Conservation (phyloP, 1,140 invertebrate species). For the Venturia canescens region DNA sequence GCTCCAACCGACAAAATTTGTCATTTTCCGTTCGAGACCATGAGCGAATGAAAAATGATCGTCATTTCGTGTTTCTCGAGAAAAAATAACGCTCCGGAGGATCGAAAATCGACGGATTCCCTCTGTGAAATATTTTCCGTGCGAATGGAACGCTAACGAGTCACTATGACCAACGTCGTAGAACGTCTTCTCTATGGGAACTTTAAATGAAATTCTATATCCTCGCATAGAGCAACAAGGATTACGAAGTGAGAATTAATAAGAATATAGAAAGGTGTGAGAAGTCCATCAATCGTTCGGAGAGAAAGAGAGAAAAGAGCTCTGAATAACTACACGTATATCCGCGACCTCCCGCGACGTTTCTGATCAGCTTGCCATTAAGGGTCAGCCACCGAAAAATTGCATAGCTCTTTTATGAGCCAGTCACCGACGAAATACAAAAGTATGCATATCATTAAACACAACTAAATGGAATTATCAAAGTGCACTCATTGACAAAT, state of each 20-base stretch:
- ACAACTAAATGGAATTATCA: background rate
- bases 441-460: background rate
- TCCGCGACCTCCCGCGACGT: slow-evolving; percentile 70
- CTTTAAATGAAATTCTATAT: background rate
- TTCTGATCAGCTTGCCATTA: slow-evolving; percentile 70
- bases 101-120: background rate
- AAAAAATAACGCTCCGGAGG: slow-evolving; percentile 45
- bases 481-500: background rate
- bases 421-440: background rate
- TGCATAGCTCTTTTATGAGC: background rate
- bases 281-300: slow-evolving; percentile 71
- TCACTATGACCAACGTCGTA: slow-evolving; percentile 61
- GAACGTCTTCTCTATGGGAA: background rate
- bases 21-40: slow-evolving; percentile 24
- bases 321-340: slow-evolving; percentile 8
- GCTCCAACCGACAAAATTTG: background rate
- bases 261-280: slow-evolving; percentile 35
- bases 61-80: background rate
- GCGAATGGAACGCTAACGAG: slow-evolving; percentile 72
- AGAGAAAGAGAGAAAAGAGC: slow-evolving; percentile 50
- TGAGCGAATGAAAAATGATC: background rate
- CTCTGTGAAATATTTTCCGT: slow-evolving; percentile 57
- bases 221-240: slow-evolving; percentile 50
- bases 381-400: slow-evolving; percentile 19
- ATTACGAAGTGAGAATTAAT: slow-evolving; percentile 35